These are phyloP conservation scores for Reticulitermes lucifugus DNA, from an alignment of 2,888 invertebrate species.

Conservation along the genomic window DNA sequence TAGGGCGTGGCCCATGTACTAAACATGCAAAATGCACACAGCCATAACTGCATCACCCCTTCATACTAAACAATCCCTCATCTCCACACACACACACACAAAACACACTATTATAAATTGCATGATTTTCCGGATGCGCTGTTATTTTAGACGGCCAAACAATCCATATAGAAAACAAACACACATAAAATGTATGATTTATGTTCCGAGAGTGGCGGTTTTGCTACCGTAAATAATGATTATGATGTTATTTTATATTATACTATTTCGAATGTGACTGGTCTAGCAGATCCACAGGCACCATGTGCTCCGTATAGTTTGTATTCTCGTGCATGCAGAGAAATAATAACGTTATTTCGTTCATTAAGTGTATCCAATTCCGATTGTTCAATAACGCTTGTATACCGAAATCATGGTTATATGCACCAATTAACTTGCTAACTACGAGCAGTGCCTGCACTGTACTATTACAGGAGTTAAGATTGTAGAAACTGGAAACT, in stretches of 20 bases:
- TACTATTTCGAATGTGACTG: background rate
- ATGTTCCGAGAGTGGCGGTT: slow-evolving; percentile 19
- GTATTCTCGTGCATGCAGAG: background rate
- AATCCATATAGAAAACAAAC: slow-evolving; percentile 26
- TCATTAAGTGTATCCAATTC: slow-evolving; percentile 29
- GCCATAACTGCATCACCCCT: slow-evolving; percentile 8
- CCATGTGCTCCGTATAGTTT: background rate
- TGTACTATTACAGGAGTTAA: background rate
- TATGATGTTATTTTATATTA: slow-evolving; percentile 16
- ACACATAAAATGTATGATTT: slow-evolving; percentile 19
- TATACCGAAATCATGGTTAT: slow-evolving; percentile 12
- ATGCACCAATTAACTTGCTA: slow-evolving; percentile 2
- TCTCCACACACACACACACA: background rate
- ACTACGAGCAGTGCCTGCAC: background rate
- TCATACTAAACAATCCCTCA: background rate
- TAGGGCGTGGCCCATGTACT: slow-evolving; percentile 1
- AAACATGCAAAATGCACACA: slow-evolving; percentile 13
- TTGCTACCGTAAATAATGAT: slow-evolving; percentile 27
- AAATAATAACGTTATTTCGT: slow-evolving; percentile 13
- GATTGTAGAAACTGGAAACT: background rate
- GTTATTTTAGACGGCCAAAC: slow-evolving; percentile 33
- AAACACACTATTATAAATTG: slow-evolving; percentile 17
- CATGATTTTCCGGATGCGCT: background rate
- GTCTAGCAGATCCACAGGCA: background rate
- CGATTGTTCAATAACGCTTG: background rate